These are phyloP conservation scores for Zaprionus camerounensis DNA, from an alignment of 1,140 invertebrate species.

Conservation along the genomic window DNA sequence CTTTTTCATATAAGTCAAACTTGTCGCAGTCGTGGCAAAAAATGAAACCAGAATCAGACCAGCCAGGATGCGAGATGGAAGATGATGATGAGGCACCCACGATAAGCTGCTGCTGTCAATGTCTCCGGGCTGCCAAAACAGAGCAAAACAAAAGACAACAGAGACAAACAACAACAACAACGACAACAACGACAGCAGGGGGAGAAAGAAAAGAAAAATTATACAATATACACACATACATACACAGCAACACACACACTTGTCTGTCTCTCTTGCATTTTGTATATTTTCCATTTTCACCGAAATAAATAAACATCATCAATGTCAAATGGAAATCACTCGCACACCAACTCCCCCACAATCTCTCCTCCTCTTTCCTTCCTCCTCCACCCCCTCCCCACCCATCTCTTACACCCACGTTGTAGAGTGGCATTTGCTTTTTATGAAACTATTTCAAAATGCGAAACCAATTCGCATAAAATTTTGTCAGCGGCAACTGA, in stretches of 20 bases:
- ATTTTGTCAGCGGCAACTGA: constrained; percentile 74
- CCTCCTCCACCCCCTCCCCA: too few species aligned
- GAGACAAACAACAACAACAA: constrained; percentile 31
- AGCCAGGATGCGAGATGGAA: constrained; percentile 16
- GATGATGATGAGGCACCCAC: constrained; percentile 28
- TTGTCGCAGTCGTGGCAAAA: constrained; percentile 55
- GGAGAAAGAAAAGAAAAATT: constrained; percentile 45
- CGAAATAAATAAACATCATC: constrained; percentile 83
- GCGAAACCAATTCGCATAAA: constrained; percentile 80
- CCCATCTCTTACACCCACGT: neutral
- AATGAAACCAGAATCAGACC: constrained; percentile 50
- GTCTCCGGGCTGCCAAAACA: constrained; percentile 43
- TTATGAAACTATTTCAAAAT: constrained; percentile 83
- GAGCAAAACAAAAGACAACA: constrained; percentile 33
- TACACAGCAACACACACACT: neutral
- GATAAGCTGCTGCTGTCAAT: constrained; percentile 52
- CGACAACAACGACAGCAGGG: constrained; percentile 18
- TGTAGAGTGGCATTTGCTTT: constrained; percentile 65
- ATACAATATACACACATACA: constrained; percentile 43
- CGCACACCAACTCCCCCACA: constrained; percentile 31
- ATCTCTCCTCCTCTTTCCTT: neutral
- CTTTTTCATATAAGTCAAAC: constrained; percentile 75
- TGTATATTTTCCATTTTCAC: constrained; percentile 81
- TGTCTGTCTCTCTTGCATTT: constrained; percentile 34
- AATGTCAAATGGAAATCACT: constrained; percentile 81